Base-by-base conservation (phyloP, 92 coral and sea anemone genomes). In the Isaurus tuberculatus region DNA sequence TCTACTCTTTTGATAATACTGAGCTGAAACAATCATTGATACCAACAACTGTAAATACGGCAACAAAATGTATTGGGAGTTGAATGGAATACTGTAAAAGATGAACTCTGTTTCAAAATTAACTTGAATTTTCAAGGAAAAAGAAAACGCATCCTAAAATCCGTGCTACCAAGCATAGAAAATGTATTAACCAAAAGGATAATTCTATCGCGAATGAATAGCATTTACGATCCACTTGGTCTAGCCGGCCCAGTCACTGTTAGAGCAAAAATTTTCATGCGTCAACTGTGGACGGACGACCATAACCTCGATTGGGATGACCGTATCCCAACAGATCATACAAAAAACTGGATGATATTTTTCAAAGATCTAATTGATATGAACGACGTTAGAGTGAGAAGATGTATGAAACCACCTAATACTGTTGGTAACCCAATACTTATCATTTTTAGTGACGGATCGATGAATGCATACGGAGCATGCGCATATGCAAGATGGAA, bases 401-500 rank as follows among this genome's bases (percentile, higher is more conserved):
- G 95, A 86, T 85, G 95, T 70, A 43, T 83, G 9, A 91, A 89
- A 78, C 94, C 94, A 66, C 61, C 28, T n/a, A 75, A 82, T 26
- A 86, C 91, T 4, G 25, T 23, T 2, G 87, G 88, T n/a, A 43
- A 86, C n/a, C 95, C 89, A 20, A 61, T 61, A 15, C 84, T 91
- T 3, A 49, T 88, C 3, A 86, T 88, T 42, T 91, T 91, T 75
- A 84, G 89, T 79, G 92, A 91, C 68, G 86, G 88, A 25, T 91
- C 94, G 26, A 73, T 69, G 26, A 60, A 88, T 27, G 88, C 90
- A 9, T 88, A 89, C 33, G 95, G 89, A 20, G 71, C 95, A 17
- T 91, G 92, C 79, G 95, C 92, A 3, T 86, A 88, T 58, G 90
- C 36, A 8, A 70, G 92, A 79, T 91, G 95, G 91, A 20, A 65